Evolutionary conservation across 2,888 invertebrate species (phyloP).

Genomic region (Anagyrus pseudococci): DNA sequence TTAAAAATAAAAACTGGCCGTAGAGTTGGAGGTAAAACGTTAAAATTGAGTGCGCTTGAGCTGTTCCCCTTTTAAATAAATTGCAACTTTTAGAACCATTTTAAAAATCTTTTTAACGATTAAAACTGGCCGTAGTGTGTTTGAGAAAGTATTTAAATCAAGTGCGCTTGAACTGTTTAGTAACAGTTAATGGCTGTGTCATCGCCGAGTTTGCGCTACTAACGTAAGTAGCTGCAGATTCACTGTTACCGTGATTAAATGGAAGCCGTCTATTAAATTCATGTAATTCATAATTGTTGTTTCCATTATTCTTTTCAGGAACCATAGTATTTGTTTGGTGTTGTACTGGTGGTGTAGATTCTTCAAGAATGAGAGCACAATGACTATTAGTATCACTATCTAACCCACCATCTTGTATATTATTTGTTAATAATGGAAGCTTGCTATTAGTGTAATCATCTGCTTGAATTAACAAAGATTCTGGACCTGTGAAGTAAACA

Average conservation of each 20-base stretch:
- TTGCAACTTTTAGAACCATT: no score
- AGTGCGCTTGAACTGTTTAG: not conserved
- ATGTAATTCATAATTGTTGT: constrained; percentile 81
- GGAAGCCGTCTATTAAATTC: constrained; percentile 67
- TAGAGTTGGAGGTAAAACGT: no score
- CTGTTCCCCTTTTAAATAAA: no score
- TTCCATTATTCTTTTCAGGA: constrained; percentile 73
- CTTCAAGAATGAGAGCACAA: constrained; percentile 65
- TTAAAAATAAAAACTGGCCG: no score
- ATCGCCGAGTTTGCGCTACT: constrained; percentile 41
- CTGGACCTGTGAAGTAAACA: constrained; percentile 51
- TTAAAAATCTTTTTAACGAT: no score
- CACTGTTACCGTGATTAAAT: constrained; percentile 56
- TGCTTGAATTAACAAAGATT: constrained; percentile 52
- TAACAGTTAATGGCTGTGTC: constrained; percentile 42
- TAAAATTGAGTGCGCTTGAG: no score
- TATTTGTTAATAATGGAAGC: constrained; percentile 55
- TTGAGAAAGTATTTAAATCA: no score
- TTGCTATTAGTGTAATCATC: constrained; percentile 63
- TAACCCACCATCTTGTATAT: constrained; percentile 63
- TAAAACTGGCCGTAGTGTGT: no score
- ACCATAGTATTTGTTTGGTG: constrained; percentile 38
- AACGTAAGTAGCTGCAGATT: constrained; percentile 62
- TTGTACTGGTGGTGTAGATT: constrained; percentile 59
- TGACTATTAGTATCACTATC: constrained; percentile 69